phyloP scores from a whole-genome alignment of 2,888 invertebrate genomes.

The Atethmia centrago region DNA sequence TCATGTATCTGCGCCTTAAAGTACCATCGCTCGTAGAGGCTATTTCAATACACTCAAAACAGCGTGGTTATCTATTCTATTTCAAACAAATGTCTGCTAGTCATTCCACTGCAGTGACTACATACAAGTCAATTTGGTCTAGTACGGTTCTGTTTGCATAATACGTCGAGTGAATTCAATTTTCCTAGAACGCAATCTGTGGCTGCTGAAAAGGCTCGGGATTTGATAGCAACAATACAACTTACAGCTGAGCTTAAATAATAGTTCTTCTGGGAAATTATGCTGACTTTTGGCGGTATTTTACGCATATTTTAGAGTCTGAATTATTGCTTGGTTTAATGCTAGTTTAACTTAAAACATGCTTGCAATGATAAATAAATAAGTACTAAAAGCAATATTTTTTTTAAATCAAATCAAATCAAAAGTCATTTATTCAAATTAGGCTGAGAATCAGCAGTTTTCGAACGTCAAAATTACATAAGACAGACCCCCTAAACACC shows the following conservation, averaged over 20 bases:
- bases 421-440: too few relatives aligned
- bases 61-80: too few relatives aligned
- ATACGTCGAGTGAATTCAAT: conserved; percentile 39
- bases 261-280: not conserved
- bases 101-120: not conserved
- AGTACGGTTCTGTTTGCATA: conserved; percentile 5
- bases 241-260: not conserved
- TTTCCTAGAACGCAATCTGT: conserved; percentile 32
- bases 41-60: too few relatives aligned
- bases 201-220: conserved; percentile 6
- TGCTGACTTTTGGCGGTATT: not conserved
- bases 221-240: conserved; percentile 3
- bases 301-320: not conserved
- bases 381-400: not conserved
- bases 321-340: not conserved
- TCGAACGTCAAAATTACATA: too few relatives aligned
- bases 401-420: not conserved
- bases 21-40: too few relatives aligned
- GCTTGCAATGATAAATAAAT: too few relatives aligned
- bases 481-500: too few relatives aligned
- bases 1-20: too few relatives aligned
- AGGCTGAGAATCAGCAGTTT: too few relatives aligned
- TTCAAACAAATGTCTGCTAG: too few relatives aligned
- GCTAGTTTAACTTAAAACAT: not conserved
- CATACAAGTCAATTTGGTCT: conserved; percentile 21